Evolutionary conservation across 2,888 invertebrate genomes (phyloP).

Genomic region (Salpingus planirostris): DNA sequence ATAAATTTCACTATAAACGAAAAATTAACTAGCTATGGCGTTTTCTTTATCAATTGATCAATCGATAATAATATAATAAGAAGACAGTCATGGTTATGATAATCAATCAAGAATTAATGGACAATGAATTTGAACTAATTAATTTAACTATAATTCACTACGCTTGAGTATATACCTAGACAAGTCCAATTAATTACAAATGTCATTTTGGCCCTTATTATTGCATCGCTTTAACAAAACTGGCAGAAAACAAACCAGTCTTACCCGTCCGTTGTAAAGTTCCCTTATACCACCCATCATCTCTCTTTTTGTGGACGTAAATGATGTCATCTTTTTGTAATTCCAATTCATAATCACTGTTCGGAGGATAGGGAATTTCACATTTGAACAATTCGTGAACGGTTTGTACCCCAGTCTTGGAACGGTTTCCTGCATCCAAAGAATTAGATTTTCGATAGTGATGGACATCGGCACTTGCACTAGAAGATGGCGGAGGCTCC

Average conservation of each 20-base stretch:
- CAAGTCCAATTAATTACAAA: conserved; percentile 9
- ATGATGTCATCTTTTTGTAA: conserved; percentile 85
- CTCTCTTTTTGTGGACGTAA: conserved; percentile 82
- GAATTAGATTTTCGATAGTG: conserved; percentile 75
- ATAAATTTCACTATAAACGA: too few relatives aligned
- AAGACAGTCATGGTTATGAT: too few relatives aligned
- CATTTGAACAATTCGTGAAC: conserved; percentile 65
- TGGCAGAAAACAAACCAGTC: conserved; percentile 90
- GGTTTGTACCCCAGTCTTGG: conserved; percentile 33
- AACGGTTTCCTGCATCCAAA: conserved; percentile 56
- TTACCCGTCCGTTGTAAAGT: conserved; percentile 83
- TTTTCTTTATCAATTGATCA: too few relatives aligned
- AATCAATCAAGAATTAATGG: too few relatives aligned
- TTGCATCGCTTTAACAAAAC: conserved; percentile 66
- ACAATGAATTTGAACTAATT: too few relatives aligned
- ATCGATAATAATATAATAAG: too few relatives aligned
- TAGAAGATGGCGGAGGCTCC: too few relatives aligned
- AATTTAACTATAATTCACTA: too few relatives aligned
- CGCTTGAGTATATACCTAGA: too few relatives aligned
- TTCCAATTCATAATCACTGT: conserved; percentile 87
- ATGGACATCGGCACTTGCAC: conserved; percentile 38
- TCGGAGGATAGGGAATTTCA: conserved; percentile 89
- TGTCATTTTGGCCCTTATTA: conserved; percentile 1
- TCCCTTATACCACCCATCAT: conserved; percentile 94
- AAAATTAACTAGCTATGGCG: too few relatives aligned